Evolutionary conservation across 1,140 invertebrate species (phyloP).

Genomic region (Conus ventricosus): DNA sequence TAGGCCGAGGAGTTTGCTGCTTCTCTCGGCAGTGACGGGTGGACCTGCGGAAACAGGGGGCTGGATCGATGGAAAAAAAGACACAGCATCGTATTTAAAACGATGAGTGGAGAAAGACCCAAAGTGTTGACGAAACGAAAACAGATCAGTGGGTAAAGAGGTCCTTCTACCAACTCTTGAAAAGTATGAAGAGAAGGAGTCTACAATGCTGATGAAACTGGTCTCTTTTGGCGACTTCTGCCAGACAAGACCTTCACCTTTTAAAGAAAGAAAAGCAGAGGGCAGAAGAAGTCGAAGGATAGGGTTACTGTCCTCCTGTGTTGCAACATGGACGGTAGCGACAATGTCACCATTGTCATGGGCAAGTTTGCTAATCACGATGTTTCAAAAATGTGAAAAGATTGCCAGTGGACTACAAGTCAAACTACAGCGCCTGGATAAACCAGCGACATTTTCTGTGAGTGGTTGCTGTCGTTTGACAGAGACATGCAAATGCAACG

Average conservation of each 20-base stretch:
- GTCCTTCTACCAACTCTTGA: not conserved
- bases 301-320: constrained; percentile 73
- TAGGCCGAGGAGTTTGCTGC: not conserved
- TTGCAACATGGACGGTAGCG: constrained; percentile 72
- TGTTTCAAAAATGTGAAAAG: constrained; percentile 39
- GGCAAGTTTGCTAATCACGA: constrained; percentile 69
- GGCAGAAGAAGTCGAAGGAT: constrained; percentile 74
- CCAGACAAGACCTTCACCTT: constrained; percentile 45
- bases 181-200: constrained; percentile 33
- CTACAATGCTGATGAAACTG: constrained; percentile 51
- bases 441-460: constrained; percentile 24
- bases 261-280: constrained; percentile 35
- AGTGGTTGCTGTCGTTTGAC: constrained; percentile 25
- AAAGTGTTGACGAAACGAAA: not conserved
- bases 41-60: not conserved
- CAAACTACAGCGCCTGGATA: constrained; percentile 56
- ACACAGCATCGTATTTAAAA: constrained; percentile 13
- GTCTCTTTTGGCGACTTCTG: constrained; percentile 42
- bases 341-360: constrained; percentile 72
- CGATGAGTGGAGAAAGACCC: not conserved
- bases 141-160: not conserved
- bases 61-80: constrained; percentile 10
- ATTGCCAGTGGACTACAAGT: constrained; percentile 48
- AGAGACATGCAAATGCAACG: constrained; percentile 11
- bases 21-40: not conserved